Evolutionary conservation across 2,797 vertebrate species (phyloP), one percentile per base, ranked within the genome.

Genomic region (Pyrocephalus nanus): DNA sequence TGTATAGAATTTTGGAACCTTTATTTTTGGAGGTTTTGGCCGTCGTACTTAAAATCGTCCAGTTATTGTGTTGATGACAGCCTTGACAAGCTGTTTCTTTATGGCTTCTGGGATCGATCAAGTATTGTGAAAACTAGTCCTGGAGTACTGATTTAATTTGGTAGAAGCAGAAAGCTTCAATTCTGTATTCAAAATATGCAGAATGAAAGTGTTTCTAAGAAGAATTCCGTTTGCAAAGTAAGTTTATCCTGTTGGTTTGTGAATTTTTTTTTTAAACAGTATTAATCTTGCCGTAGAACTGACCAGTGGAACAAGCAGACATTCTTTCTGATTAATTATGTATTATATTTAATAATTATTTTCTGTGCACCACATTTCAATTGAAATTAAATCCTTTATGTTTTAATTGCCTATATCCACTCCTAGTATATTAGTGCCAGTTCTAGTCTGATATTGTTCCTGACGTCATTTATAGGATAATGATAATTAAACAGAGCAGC

Each of bases 401-500:
- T 73, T 91, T 83, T 90, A 81, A 90, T 92, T 74, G 22, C 61
- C 23, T 72, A 5, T 77, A 66, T 61, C 43, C 23, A 80, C n/a
- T 86, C 20, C 21, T 72, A 25, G 6, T 86, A 9, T 70, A 32
- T 72, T 80, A 66, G 9, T 78, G 36, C 73, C 73, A 72, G 58
- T 84, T 88, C 36, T 65, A 32, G 38, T 76, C 54, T 86, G 79
- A 60, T 93, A 53, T 3, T 86, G 43, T 75, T 92, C n/a, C 45
- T 92, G 66, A 75, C 0, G 0, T 88, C 57, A 53, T 62, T 92
- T 91, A 29, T 50, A 45, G 38, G 15, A 22, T 91, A 92, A 88
- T 27, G 60, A 34, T 91, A 86, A 81, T 95, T 80, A 86, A 91
- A 61, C 57, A 69, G 91, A 77, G 38, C 43, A 92, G 34, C 54